phyloP scores from a whole-genome alignment of 2,888 invertebrate genomes.

The Microplitis manilae region DNA sequence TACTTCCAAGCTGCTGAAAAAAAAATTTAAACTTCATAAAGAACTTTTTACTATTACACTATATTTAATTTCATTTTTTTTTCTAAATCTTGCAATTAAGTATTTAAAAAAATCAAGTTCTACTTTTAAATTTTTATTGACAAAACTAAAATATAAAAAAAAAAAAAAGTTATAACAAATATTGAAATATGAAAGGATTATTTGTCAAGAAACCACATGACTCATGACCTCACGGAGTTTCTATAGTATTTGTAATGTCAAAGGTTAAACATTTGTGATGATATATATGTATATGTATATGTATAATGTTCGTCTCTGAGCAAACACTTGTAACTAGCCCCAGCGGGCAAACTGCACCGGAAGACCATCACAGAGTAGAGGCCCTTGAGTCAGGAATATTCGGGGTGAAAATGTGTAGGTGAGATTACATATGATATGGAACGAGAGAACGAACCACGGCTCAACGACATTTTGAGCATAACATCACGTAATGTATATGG shows the following conservation, averaged over 20 bases:
- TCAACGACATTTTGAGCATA: slow-evolving; percentile 26
- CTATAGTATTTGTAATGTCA: neutral
- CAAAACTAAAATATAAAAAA: neutral
- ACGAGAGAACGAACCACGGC: neutral
- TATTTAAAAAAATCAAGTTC: no score
- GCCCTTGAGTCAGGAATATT: slow-evolving; percentile 20
- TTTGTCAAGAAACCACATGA: neutral
- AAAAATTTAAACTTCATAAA: neutral
- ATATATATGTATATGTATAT: neutral
- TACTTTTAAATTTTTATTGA: neutral
- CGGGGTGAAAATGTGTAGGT: neutral
- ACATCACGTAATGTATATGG: neutral
- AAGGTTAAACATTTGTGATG: slow-evolving; percentile 13
- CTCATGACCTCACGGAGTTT: slow-evolving; percentile 11
- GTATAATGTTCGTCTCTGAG: neutral
- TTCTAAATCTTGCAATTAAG: no score
- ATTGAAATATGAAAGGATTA: neutral
- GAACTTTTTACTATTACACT: no score
- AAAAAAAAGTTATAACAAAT: neutral
- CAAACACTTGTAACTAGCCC: slow-evolving; percentile 16
- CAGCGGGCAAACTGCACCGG: neutral
- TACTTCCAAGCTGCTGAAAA: neutral
- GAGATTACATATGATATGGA: slow-evolving; percentile 16
- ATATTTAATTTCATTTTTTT: no score
- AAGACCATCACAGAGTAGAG: neutral